phyloP scores from a whole-genome alignment of 2,888 invertebrate species.

The Philereme transversata region DNA sequence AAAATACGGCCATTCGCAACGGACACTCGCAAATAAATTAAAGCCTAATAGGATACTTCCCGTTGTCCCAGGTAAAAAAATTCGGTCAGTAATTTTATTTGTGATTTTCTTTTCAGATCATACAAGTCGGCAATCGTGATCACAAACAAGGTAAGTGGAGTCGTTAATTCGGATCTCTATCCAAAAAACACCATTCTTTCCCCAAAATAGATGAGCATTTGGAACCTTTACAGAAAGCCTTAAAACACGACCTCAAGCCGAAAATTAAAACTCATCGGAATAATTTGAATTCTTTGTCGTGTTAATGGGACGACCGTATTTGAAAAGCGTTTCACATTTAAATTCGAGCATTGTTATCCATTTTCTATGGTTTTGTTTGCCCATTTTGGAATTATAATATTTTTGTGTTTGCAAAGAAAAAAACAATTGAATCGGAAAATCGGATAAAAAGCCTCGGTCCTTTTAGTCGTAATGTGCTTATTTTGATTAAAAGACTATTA shows the following conservation, averaged over 20 bases:
- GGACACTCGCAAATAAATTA: too few relatives aligned
- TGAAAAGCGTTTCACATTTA: conserved; percentile 50
- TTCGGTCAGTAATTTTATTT: too few relatives aligned
- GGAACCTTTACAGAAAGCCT: not conserved
- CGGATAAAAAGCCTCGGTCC: too few relatives aligned
- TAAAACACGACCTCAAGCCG: conserved; percentile 30
- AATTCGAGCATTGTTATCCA: conserved; percentile 42
- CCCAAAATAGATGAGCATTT: not conserved
- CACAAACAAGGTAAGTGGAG: not conserved
- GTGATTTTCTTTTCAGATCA: not conserved
- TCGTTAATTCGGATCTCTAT: not conserved
- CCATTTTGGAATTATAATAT: conserved; percentile 1
- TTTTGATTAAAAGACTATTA: too few relatives aligned
- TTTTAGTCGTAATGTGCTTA: too few relatives aligned
- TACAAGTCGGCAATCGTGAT: not conserved
- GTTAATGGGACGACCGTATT: conserved; percentile 52
- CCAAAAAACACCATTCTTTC: not conserved
- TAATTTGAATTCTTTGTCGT: conserved; percentile 58
- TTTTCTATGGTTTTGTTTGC: conserved; percentile 16
- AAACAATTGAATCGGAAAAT: not conserved
- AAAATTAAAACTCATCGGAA: conserved; percentile 56
- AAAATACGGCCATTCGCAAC: too few relatives aligned
- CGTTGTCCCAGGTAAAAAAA: too few relatives aligned
- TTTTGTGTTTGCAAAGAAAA: conserved; percentile 1
- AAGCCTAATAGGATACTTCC: too few relatives aligned